phyloP scores from a whole-genome alignment of 2,888 invertebrate species.

The Parelbella ahira region DNA sequence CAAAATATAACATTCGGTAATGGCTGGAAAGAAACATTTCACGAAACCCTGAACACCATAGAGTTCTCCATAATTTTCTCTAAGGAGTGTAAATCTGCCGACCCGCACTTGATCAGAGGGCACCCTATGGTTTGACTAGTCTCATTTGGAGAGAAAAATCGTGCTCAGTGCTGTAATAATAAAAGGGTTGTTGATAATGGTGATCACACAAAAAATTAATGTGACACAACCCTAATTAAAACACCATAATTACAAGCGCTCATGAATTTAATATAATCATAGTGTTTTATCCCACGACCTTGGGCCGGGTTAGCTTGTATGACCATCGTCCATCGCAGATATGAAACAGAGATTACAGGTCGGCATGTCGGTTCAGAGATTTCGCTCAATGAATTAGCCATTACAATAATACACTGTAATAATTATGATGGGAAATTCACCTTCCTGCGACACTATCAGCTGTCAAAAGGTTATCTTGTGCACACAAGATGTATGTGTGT shows the following conservation, averaged over 20 bases:
- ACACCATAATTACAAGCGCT: constrained; percentile 23
- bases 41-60: too few species aligned
- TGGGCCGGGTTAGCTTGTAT: constrained; percentile 54
- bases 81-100: too few species aligned
- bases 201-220: too few species aligned
- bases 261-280: constrained; percentile 54
- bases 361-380: constrained; percentile 67
- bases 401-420: constrained; percentile 21
- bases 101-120: too few species aligned
- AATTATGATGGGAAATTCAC: constrained; percentile 21
- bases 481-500: neutral
- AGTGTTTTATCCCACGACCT: constrained; percentile 65
- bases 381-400: constrained; percentile 36
- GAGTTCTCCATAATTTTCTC: too few species aligned
- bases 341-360: constrained; percentile 56
- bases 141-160: too few species aligned
- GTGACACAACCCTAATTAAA: constrained; percentile 4
- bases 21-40: too few species aligned
- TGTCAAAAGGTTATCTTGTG: constrained; percentile 19
- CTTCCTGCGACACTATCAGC: constrained; percentile 7
- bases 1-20: too few species aligned
- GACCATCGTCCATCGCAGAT: constrained; percentile 62
- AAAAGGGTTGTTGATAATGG: too few species aligned
- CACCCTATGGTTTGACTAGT: too few species aligned
- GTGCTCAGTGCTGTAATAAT: too few species aligned